phyloP scores from a whole-genome alignment of 2,888 invertebrate species.

The Drosophila mimetica region DNA sequence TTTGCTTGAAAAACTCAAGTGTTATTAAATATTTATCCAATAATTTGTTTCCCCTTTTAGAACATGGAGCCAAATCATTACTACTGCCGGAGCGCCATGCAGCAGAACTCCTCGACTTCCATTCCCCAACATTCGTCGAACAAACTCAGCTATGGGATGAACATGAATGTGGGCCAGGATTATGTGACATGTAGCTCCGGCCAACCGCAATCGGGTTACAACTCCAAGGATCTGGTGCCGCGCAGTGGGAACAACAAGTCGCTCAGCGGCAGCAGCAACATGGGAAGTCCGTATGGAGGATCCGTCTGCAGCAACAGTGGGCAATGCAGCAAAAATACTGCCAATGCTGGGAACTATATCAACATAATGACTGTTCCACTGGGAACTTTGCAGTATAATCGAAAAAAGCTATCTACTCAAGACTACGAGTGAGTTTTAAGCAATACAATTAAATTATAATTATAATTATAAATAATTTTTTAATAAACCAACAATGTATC shows the following conservation, averaged over 20 bases:
- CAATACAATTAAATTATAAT: too few relatives aligned
- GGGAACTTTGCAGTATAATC: conserved; percentile 83
- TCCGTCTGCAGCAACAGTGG: conserved; percentile 59
- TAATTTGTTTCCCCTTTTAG: conserved; percentile 16
- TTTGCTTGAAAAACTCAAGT: too few relatives aligned
- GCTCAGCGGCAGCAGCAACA: conserved; percentile 47
- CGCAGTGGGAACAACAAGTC: conserved; percentile 64
- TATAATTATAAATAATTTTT: too few relatives aligned
- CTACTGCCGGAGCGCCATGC: conserved; percentile 77
- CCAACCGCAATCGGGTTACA: conserved; percentile 52
- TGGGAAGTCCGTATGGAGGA: conserved; percentile 48
- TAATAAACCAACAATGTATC: too few relatives aligned
- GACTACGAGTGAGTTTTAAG: conserved; percentile 83
- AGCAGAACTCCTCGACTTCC: conserved; percentile 66
- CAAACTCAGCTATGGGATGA: conserved; percentile 58
- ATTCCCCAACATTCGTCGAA: conserved; percentile 67
- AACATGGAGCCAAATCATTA: conserved; percentile 83
- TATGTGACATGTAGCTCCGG: conserved; percentile 60
- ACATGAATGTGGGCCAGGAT: conserved; percentile 58
- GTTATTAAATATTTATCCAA: background rate
- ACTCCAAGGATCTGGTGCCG: conserved; percentile 58
- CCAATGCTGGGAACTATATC: conserved; percentile 80
- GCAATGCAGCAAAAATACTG: conserved; percentile 62
- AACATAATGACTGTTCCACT: conserved; percentile 84
- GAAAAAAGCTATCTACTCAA: conserved; percentile 83